These are phyloP conservation scores for Leptogaster cylindrica DNA, from an alignment of 2,888 invertebrate species.

Conservation along the genomic window DNA sequence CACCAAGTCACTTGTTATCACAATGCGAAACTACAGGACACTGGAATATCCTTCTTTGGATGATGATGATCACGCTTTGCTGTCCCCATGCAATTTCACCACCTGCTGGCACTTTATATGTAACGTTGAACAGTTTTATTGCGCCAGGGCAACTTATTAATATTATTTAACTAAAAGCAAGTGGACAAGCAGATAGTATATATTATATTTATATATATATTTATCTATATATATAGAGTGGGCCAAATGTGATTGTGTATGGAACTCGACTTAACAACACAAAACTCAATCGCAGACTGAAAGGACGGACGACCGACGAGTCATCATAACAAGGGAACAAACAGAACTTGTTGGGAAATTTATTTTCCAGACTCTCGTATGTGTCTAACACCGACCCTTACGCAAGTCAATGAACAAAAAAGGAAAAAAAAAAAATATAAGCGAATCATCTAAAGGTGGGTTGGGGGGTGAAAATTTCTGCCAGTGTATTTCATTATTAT, in stretches of 20 bases:
- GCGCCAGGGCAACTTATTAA: constrained; percentile 5
- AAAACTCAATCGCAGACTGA: constrained; percentile 63
- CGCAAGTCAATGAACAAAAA: constrained; percentile 49
- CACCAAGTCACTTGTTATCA: constrained; percentile 45
- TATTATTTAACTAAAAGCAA: neutral
- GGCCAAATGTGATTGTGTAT: constrained; percentile 22
- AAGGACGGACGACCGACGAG: constrained; percentile 56
- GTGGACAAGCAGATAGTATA: neutral
- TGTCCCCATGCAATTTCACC: neutral
- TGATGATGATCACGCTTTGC: no score
- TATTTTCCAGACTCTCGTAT: constrained; percentile 39
- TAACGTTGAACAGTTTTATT: no score
- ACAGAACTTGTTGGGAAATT: constrained; percentile 47
- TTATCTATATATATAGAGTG: constrained; percentile 20
- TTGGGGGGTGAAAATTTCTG: constrained; percentile 13
- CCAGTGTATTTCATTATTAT: constrained; percentile 29
- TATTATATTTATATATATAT: constrained; percentile 4
- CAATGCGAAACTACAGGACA: constrained; percentile 20
- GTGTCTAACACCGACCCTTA: constrained; percentile 47
- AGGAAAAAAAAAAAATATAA: no score
- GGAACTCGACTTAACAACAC: constrained; percentile 58
- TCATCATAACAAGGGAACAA: constrained; percentile 49
- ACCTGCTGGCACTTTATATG: neutral
- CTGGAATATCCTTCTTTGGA: constrained; percentile 13
- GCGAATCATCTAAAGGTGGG: no score